phyloP scores from a whole-genome alignment of 2,888 invertebrate genomes.

The Tetheella fluctuosa region DNA sequence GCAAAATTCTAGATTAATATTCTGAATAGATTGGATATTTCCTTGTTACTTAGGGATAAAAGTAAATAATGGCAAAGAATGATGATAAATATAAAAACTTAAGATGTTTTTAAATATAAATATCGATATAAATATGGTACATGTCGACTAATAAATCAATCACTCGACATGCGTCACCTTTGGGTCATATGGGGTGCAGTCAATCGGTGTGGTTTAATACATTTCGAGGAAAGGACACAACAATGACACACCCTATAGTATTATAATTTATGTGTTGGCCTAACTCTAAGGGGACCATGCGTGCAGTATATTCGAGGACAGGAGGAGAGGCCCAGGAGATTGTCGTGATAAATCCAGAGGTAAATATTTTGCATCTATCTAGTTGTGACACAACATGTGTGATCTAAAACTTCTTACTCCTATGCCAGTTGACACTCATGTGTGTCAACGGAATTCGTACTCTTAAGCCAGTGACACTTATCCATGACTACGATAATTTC shows the following conservation, averaged over 20 bases:
- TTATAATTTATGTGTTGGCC: conserved; percentile 65
- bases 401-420: too few species aligned
- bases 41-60: too few species aligned
- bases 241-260: conserved; percentile 68
- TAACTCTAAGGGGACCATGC: conserved; percentile 55
- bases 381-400: too few species aligned
- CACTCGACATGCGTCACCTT: conserved; percentile 58
- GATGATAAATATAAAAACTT: too few species aligned
- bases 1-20: too few species aligned
- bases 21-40: too few species aligned
- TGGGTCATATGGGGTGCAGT: conserved; percentile 61
- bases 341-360: background rate
- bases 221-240: conserved; percentile 65
- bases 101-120: background rate
- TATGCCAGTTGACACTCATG: too few species aligned
- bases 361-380: background rate
- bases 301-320: conserved; percentile 57
- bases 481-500: too few species aligned
- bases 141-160: conserved; percentile 27
- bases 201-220: conserved; percentile 77
- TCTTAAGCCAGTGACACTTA: too few species aligned
- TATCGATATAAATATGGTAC: background rate
- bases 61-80: too few species aligned
- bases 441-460: too few species aligned
- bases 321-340: conserved; percentile 9